Percentiles rank a stretch among this genome's conserved stretches.
phyloP scores from a whole-genome alignment of 2,113 vertebrate genomes.

The Hyperopisus bebe region DNA sequence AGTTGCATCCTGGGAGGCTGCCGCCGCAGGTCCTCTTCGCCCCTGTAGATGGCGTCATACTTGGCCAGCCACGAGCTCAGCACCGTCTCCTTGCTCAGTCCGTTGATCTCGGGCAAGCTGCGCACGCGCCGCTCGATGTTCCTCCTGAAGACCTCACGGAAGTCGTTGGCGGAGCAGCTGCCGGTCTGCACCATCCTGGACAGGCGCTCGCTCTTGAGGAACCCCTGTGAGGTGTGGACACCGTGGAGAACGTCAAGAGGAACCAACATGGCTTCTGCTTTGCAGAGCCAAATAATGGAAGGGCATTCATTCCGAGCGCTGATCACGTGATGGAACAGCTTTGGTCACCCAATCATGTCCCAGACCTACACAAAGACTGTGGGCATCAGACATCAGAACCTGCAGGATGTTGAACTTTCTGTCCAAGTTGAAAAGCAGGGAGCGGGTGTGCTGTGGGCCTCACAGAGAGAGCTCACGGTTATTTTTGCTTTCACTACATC shows the following conservation, averaged over 20 bases:
- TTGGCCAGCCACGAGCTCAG: constrained; percentile 96
- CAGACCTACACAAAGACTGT: not conserved
- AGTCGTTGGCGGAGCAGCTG: constrained; percentile 88
- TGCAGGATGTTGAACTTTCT: not conserved
- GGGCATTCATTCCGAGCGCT: not conserved
- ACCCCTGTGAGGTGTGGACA: constrained; percentile 66
- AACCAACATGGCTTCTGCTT: not conserved
- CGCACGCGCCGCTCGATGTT: constrained; percentile 93
- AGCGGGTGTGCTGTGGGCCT: not conserved
- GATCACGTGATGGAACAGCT: not conserved
- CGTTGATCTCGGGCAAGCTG: constrained; percentile 90
- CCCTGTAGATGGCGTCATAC: constrained; percentile 86
- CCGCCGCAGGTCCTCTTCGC: constrained; percentile 82
- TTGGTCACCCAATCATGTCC: not conserved
- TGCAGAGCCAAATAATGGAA: not conserved
- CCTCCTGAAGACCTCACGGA: constrained; percentile 95
- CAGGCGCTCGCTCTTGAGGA: constrained; percentile 90
- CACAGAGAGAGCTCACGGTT: not conserved
- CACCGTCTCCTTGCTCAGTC: constrained; percentile 95
- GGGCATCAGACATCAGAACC: not conserved
- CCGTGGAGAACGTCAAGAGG: not conserved
- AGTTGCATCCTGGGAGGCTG: constrained; percentile 74
- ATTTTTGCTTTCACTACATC: not conserved
- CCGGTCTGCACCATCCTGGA: constrained; percentile 91
- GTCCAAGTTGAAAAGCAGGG: not conserved